These are phyloP conservation scores for Mechanitis messenoides DNA, from an alignment of 2,888 invertebrate genomes.

Conservation along the genomic window DNA sequence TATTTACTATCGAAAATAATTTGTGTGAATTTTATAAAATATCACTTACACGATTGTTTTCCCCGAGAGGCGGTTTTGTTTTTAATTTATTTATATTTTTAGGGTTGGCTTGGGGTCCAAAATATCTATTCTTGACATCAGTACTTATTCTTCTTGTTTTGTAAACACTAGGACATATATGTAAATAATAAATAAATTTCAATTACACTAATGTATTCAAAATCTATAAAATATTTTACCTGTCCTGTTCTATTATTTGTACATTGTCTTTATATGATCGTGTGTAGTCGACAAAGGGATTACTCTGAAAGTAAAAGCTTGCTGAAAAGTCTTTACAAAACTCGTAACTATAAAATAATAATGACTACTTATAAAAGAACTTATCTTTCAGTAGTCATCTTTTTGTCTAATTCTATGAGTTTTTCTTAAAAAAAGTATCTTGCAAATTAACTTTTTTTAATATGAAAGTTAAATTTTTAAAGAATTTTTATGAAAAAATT, in stretches of 20 bases:
- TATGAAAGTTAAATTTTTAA: no score
- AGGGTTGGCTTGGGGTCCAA: neutral
- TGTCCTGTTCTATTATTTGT: constrained; percentile 4
- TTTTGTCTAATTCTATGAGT: no score
- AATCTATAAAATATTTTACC: constrained; percentile 3
- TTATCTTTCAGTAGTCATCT: no score
- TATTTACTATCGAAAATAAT: neutral
- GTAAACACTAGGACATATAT: neutral
- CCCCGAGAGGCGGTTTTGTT: neutral
- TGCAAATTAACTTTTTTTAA: no score
- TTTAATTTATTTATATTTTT: neutral
- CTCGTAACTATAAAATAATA: no score
- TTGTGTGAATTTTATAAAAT: neutral
- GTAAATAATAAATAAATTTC: neutral
- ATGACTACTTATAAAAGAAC: no score
- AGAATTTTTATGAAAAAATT: no score
- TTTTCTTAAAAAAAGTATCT: no score
- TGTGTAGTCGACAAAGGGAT: constrained; percentile 1
- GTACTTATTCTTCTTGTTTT: constrained; percentile 9
- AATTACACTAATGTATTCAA: neutral
- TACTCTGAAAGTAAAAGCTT: constrained; percentile 8
- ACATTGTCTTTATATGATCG: neutral
- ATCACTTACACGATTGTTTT: constrained; percentile 11
- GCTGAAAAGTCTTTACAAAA: neutral
- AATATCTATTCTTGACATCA: constrained; percentile 16